Evolutionary conservation across 2,888 invertebrate genomes (phyloP).

Genomic region (Matsumyia berberina): DNA sequence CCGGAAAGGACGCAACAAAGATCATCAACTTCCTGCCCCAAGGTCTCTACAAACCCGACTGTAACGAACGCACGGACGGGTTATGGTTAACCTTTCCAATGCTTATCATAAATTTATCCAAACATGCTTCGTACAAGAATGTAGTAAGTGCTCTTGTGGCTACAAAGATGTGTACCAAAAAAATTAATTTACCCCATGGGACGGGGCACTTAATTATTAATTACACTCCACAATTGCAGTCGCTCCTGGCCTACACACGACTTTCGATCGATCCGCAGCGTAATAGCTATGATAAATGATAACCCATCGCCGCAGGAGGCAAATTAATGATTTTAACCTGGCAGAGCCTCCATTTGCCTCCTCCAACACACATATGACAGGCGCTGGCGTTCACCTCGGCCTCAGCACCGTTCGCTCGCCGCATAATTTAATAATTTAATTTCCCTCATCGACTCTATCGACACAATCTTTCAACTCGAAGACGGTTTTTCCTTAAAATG

Average conservation of each 20-base stretch:
- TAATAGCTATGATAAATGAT: slow-evolving; percentile 41
- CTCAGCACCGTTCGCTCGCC: slow-evolving; percentile 20
- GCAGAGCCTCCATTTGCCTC: slow-evolving; percentile 9
- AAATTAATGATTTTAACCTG: slow-evolving; percentile 45
- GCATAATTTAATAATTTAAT: slow-evolving; percentile 72
- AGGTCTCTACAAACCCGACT: too few relatives aligned
- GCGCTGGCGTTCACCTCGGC: slow-evolving; percentile 7
- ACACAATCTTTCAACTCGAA: slow-evolving; percentile 55
- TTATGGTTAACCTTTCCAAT: too few relatives aligned
- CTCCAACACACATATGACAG: slow-evolving; percentile 32
- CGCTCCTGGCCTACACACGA: slow-evolving; percentile 65
- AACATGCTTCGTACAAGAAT: too few relatives aligned
- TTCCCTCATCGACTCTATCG: slow-evolving; percentile 56
- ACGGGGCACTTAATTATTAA: slow-evolving; percentile 11
- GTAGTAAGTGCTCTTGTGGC: too few relatives aligned
- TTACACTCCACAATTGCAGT: slow-evolving; percentile 32
- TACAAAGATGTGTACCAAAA: not conserved
- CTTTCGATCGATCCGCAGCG: slow-evolving; percentile 20
- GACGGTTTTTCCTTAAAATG: slow-evolving; percentile 38
- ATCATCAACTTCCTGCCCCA: too few relatives aligned
- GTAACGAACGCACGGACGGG: too few relatives aligned
- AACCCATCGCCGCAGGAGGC: slow-evolving; percentile 42
- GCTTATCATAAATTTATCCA: too few relatives aligned
- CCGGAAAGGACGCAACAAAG: too few relatives aligned
- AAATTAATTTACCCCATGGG: not conserved